Percentiles rank a stretch among this genome's conserved stretches.
Conservation (phyloP, 1,140 invertebrate genomes). For the Cydia pomonella region DNA sequence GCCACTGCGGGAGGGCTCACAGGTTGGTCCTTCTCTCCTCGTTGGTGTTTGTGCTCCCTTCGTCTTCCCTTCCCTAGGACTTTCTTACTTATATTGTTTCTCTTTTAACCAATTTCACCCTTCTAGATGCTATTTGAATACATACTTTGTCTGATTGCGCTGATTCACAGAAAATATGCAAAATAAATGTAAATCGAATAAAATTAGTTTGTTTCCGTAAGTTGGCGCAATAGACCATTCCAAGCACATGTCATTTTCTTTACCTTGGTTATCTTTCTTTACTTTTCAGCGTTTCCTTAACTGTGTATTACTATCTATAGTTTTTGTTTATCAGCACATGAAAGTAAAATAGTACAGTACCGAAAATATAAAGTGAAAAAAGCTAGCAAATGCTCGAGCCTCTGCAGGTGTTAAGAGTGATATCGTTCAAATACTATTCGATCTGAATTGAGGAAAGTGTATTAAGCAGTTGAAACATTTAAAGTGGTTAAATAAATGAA, state of each 20-base stretch:
- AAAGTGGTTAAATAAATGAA: conserved; percentile 40
- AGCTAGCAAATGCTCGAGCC: conserved; percentile 53
- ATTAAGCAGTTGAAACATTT: conserved; percentile 35
- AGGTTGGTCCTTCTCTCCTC: conserved; percentile 79
- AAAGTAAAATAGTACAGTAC: conserved; percentile 61
- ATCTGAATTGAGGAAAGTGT: conserved; percentile 75
- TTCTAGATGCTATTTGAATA: conserved; percentile 46
- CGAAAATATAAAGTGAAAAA: conserved; percentile 36
- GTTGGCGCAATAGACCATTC: conserved; percentile 62
- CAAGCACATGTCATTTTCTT: conserved; percentile 60
- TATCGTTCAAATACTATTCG: conserved; percentile 44
- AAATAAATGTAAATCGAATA: background rate
- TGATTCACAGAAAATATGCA: conserved; percentile 50
- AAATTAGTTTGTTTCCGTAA: conserved; percentile 39
- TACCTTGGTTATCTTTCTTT: conserved; percentile 49
- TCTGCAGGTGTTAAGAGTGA: conserved; percentile 55
- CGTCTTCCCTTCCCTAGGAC: conserved; percentile 60
- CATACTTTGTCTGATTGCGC: conserved; percentile 52
- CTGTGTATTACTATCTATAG: conserved; percentile 54
- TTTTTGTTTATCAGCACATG: conserved; percentile 79
- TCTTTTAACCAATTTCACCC: conserved; percentile 34
- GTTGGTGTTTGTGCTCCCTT: conserved; percentile 78
- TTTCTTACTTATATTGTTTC: conserved; percentile 41
- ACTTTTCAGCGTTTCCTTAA: conserved; percentile 50
- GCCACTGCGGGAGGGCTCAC: conserved; percentile 79